Base-by-base conservation (phyloP, 2,113 vertebrate species). In the Chloroceryle aenea region DNA sequence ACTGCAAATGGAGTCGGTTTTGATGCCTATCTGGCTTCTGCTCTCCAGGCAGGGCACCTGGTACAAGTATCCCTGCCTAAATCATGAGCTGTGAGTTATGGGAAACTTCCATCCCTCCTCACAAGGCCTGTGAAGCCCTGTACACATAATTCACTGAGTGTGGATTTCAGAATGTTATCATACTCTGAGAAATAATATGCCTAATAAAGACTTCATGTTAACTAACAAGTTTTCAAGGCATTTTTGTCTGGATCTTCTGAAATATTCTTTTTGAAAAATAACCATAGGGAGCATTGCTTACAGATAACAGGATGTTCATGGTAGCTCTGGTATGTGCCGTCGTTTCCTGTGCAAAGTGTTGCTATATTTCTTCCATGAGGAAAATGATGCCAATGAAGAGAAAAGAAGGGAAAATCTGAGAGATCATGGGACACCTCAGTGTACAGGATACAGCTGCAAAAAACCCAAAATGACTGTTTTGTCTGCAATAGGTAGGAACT, bases 391-490 rank as follows among this genome's bases (percentile, higher is more conserved):
- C 72, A 88, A 43, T 59, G 75, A 86, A 90, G 56, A 80, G 55
- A 88, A 88, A 64, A 72, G 27, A 82, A 58, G 42, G 73, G 43
- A 92, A 94, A 95, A 95, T 67, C 17, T 81, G 85, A 88, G 85
- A 62, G 5, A 40, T 8, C 38, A 53, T 22, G 40, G 56, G 53
- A n/a, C 22, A 81, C 15, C 92, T 86, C 61, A 71, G 23, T 32
- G 19, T 25, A 64, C 68, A 92, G 85, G 75, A 78, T 89, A 64
- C 83, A 95, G 85, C 83, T 95, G 52, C 76, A 90, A 71, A 56
- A 90, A 64, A 84, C 88, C 64, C 32, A 89, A 88, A 89, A 84
- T 61, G 48, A 34, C 76, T 92, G 27, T 67, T 92, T 87, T 78
- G 52, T 78, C 90, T 92, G 80, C 1, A 2, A 74, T 61, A 81